A percentile compares a stretch with the other conserved stretches of the same genome.
phyloP scores from a whole-genome alignment of 1,140 invertebrate genomes.

The Pentalonia nigronervosa region DNA sequence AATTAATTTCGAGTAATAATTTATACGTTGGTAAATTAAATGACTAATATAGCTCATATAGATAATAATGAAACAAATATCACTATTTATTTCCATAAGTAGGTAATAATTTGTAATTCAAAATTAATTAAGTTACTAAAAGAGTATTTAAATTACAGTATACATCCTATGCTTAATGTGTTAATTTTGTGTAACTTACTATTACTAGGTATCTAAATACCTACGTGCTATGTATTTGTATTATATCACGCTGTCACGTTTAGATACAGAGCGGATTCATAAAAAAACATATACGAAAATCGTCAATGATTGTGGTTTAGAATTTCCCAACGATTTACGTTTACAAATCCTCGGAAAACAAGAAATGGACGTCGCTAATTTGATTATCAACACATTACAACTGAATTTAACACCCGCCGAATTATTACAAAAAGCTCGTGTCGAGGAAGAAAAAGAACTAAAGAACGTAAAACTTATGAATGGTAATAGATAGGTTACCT shows the following conservation, averaged over 20 bases:
- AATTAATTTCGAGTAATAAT: background rate
- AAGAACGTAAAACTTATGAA: constrained; percentile 21
- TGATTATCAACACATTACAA: constrained; percentile 75
- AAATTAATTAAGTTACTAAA: too few relatives aligned
- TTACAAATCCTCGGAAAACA: constrained; percentile 77
- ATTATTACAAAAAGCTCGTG: constrained; percentile 67
- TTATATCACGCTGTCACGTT: background rate
- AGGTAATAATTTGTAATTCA: too few relatives aligned
- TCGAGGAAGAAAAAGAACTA: constrained; percentile 65
- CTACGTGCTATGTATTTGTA: background rate
- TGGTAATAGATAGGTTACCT: background rate
- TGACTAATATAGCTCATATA: background rate
- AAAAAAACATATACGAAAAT: constrained; percentile 18
- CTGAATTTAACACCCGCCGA: constrained; percentile 76
- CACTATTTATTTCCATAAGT: too few relatives aligned
- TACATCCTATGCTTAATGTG: too few relatives aligned
- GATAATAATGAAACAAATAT: background rate
- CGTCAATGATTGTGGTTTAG: constrained; percentile 72
- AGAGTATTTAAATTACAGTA: too few relatives aligned
- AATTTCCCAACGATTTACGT: constrained; percentile 77
- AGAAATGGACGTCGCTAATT: constrained; percentile 74
- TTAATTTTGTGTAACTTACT: too few relatives aligned
- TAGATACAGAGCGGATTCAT: constrained; percentile 36
- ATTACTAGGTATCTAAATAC: background rate
- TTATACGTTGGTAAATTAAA: background rate